phyloP scores from a whole-genome alignment of 1,140 invertebrate species.

The Calephelis nemesis region DNA sequence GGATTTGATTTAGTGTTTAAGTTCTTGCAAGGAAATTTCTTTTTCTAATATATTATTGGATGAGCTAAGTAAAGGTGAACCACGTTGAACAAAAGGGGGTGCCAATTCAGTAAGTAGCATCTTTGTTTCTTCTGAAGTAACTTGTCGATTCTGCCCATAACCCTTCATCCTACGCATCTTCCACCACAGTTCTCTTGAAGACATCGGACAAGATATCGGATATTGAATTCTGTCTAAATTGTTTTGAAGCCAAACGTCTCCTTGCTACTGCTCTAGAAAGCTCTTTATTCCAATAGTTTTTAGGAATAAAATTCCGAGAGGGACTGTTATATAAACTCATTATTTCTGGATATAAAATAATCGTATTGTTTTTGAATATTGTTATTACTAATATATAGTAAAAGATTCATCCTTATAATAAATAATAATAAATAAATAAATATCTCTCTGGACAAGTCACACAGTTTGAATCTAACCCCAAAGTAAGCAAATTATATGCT shows the following conservation, averaged over 20 bases:
- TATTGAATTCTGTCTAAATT: no score
- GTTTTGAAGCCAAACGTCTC: not conserved
- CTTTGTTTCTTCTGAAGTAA: no score
- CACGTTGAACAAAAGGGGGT: not conserved
- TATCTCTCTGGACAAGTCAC: no score
- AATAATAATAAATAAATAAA: no score
- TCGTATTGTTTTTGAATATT: no score
- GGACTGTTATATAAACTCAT: not conserved
- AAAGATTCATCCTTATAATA: no score
- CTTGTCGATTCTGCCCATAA: not conserved
- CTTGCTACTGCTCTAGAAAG: not conserved
- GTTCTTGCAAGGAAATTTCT: constrained; percentile 18
- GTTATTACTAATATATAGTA: no score
- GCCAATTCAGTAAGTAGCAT: not conserved
- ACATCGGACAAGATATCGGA: not conserved
- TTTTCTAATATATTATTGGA: not conserved
- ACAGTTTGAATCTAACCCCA: no score
- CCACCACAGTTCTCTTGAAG: not conserved
- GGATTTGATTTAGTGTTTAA: constrained; percentile 21
- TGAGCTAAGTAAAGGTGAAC: not conserved
- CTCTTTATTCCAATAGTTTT: no score
- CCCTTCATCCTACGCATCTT: not conserved
- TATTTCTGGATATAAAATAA: no score
- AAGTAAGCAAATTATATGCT: no score
- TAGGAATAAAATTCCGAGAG: no score